Evolutionary conservation across 2,888 invertebrate genomes (phyloP), one percentile per base, ranked within the genome.

Genomic region (Molanna angustata): DNA sequence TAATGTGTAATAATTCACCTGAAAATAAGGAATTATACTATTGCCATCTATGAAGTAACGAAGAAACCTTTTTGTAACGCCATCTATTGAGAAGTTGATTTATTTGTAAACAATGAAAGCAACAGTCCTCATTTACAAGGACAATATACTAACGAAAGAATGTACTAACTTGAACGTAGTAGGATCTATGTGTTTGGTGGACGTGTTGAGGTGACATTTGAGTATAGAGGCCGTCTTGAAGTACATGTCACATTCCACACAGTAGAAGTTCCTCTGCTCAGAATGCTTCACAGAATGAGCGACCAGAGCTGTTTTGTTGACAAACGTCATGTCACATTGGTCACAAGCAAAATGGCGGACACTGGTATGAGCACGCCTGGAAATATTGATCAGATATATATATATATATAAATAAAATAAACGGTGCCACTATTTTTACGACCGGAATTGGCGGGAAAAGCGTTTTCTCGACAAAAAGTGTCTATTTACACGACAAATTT

Each of bases 251-350:
- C 49, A 49, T 42, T 49, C 49, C 14, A 49, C 49, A 27, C 49
- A 49, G 42, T 49, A 49, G 33, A 49, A 49, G 27, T 49, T 40
- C 4, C 49, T 31, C 19, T 39, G 40, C 18, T 35, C 20, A n/a
- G 54, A 54, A 31, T 54, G 54, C 27, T 39, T 44, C 21, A 41
- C 20, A n/a, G 46, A 35, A 41, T 54, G 54, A 1, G 54, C 41
- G 33, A 31, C 18, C 41, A 54, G 45, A 7, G 54, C 54, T 2
- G 49, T 54, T 22, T 40, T 40, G 35, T 49, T 49, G 45, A 54
- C 54, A 19, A 54, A 54, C 3, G 45, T 32, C 11, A 21, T 45
- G 18, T 32, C 21, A 37, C 54, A 54, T 3, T 19, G 16, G 2
- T 32, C 21, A 22, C 49, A 54, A 2, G 44, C 13, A 17, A 54